phyloP scores from a whole-genome alignment of 2,888 invertebrate genomes.

The Tuta absoluta region DNA sequence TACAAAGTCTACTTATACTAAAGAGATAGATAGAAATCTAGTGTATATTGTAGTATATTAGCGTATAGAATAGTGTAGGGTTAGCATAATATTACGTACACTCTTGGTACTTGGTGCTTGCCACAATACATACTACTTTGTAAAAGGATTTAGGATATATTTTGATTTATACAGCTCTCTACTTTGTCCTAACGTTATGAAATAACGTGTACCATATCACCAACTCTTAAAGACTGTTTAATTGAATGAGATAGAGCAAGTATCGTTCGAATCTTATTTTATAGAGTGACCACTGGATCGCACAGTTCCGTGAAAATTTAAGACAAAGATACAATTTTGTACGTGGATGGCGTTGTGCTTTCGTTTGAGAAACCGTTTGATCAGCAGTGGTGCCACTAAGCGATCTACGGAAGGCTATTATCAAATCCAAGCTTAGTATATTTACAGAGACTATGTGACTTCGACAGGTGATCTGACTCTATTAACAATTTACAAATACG shows the following conservation, averaged over 20 bases:
- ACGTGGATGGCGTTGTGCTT: not conserved
- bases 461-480: constrained; percentile 44
- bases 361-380: constrained; percentile 45
- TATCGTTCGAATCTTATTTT: constrained; percentile 56
- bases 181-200: constrained; percentile 51
- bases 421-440: constrained; percentile 71
- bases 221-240: constrained; percentile 51
- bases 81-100: constrained; percentile 53
- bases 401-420: constrained; percentile 74
- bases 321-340: not conserved
- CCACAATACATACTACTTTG: constrained; percentile 52
- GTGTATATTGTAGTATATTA: constrained; percentile 64
- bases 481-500: constrained; percentile 58
- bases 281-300: constrained; percentile 68
- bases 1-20: constrained; percentile 72
- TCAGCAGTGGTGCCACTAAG: constrained; percentile 63
- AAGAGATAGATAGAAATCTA: constrained; percentile 76
- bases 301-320: constrained; percentile 48
- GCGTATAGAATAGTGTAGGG: constrained; percentile 56
- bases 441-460: constrained; percentile 56
- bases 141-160: constrained; percentile 51
- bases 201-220: constrained; percentile 51
- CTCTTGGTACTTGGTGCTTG: constrained; percentile 68
- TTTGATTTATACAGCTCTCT: constrained; percentile 43
- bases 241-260: constrained; percentile 55